These are phyloP conservation scores for Myopa testacea DNA, from an alignment of 2,888 invertebrate genomes.

Conservation along the genomic window DNA sequence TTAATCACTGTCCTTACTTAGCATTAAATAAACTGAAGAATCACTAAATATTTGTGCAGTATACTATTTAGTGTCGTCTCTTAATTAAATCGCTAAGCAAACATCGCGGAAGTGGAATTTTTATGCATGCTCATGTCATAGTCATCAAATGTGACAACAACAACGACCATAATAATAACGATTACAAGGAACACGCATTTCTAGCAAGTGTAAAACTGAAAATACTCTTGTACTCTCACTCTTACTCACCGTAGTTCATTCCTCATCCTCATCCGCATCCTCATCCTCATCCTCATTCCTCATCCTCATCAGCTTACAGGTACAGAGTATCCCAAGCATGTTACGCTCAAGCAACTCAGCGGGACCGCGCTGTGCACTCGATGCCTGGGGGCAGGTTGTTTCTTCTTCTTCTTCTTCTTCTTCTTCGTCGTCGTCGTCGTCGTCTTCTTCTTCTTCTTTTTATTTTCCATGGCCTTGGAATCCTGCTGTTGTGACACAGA, in stretches of 20 bases:
- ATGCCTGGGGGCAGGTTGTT: not conserved
- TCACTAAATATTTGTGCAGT: not conserved
- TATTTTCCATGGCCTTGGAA: not conserved
- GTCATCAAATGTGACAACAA: conserved; percentile 17
- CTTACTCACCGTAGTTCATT: not conserved
- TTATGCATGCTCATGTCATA: conserved; percentile 15
- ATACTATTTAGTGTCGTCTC: not conserved
- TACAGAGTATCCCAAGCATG: not conserved
- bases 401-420: not conserved
- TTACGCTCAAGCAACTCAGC: conserved; percentile 2
- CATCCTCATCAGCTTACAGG: conserved; percentile 12
- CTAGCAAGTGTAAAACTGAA: conserved; percentile 17
- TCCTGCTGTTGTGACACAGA: conserved; percentile 24
- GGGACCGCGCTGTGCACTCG: not conserved
- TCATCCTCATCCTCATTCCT: conserved; percentile 5
- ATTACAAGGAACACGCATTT: conserved; percentile 1
- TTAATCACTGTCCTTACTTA: too few species aligned
- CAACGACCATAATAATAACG: not conserved
- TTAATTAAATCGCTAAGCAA: conserved; percentile 18
- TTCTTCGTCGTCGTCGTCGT: not conserved
- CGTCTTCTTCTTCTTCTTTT: not conserved
- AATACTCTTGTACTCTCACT: not conserved
- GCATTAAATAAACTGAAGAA: too few species aligned
- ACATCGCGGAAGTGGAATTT: conserved; percentile 20
- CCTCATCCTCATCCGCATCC: not conserved